phyloP scores from a whole-genome alignment of 2,113 vertebrate genomes.

The Benitochromis conjunctus region DNA sequence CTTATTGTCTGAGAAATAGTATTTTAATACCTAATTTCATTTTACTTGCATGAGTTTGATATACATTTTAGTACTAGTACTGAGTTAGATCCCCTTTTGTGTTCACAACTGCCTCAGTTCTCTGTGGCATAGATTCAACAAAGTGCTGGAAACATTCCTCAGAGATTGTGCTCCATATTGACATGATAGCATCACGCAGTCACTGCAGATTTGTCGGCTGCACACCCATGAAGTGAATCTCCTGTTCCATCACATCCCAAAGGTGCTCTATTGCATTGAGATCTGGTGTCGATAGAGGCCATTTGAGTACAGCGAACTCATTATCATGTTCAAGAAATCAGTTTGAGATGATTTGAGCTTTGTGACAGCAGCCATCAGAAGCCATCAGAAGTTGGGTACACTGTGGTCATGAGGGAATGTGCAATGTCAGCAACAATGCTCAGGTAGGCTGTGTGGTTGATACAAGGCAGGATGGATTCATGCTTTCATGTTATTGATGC shows the following conservation, averaged over 20 bases:
- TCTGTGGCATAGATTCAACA: background rate
- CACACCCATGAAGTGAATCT: background rate
- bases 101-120: background rate
- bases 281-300: fast-evolving
- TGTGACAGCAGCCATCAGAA: background rate
- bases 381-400: background rate
- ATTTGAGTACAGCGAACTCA: background rate
- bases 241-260: background rate
- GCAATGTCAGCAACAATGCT: background rate
- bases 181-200: background rate
- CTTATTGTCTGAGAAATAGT: background rate
- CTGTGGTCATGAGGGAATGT: background rate
- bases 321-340: background rate
- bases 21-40: no score
- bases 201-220: background rate
- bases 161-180: background rate
- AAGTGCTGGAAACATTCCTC: background rate
- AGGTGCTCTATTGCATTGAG: fast-evolving
- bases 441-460: background rate
- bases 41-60: background rate
- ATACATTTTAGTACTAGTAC: background rate
- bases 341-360: background rate
- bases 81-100: fast-evolving
- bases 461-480: fast-evolving
- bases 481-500: background rate